Conservation (phyloP, 2,888 invertebrate species). For the Phasia obesa region DNA sequence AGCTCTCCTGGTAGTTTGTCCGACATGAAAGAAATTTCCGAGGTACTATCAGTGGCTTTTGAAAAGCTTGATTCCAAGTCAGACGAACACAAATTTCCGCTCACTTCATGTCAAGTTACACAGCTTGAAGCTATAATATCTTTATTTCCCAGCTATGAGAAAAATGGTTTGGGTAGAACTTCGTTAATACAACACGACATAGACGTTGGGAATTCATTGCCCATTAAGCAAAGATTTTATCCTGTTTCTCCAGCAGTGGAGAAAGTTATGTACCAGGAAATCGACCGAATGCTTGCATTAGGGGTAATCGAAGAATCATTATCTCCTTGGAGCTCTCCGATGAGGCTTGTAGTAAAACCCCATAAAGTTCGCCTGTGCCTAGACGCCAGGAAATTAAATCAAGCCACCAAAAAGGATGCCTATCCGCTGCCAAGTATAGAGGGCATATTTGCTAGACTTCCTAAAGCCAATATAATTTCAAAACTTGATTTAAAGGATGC, state of each 20-base stretch:
- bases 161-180: constrained; percentile 60
- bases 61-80: too few species aligned
- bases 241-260: neutral
- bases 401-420: neutral
- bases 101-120: neutral
- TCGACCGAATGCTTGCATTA: constrained; percentile 72
- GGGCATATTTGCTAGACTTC: neutral
- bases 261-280: constrained; percentile 63
- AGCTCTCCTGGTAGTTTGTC: neutral
- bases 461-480: neutral
- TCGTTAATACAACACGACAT: constrained; percentile 57
- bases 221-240: constrained; percentile 4
- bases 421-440: neutral
- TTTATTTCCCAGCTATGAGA: neutral
- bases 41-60: neutral
- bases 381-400: too few species aligned
- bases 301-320: too few species aligned
- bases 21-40: neutral
- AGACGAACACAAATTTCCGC: too few species aligned
- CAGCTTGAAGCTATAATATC: neutral
- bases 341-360: constrained; percentile 41
- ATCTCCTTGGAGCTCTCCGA: constrained; percentile 44
- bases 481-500: neutral
- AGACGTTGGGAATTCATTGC: constrained; percentile 56
- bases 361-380: constrained; percentile 24